Evolutionary conservation across 2,797 vertebrate genomes (phyloP), one percentile per base, ranked within the genome.

Genomic region (Alosa sapidissima): DNA sequence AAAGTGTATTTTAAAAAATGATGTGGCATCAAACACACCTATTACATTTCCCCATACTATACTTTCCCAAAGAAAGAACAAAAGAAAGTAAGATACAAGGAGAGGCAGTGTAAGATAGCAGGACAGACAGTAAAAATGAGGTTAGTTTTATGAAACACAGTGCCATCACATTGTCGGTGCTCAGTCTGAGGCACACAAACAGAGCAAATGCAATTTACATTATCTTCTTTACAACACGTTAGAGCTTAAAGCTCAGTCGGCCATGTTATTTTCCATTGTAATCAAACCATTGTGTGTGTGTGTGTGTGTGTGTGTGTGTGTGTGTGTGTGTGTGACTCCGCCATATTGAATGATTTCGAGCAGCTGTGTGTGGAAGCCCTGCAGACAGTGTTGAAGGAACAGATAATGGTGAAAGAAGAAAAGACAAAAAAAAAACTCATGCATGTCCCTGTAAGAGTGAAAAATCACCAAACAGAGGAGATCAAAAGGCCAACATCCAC

Each of bases 321-420:
- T 72, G 33, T 72, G 33, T 72, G 13, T 41, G 68, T 72, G 68
- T 75, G 68, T 75, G 68, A 41, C 49, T 92, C 91, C 93, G 93
- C 93, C 90, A 91, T 92, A 92, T 93, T 94, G 93, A 93, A 94
- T 94, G 95, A 95, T 95, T 95, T 94, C 93, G 92, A 81, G 92
- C 93, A 94, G 93, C 93, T 94, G 93, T 95, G 94, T 94, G 94
- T 95, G 95, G 94, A 93, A 90, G 90, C 90, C 91, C 92, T 89
- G 88, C 91, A 94, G 93, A 95, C 93, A 94, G 95, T 94, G 94
- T 94, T 95, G 95, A 92, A 94, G 93, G 92, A 91, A 92, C 91
- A 94, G 94, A 95, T 95, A 95, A 95, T 94, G 92, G 93, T 33
- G 65, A 72, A 14, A 33, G 13, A 14, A 33, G 28, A 33, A 28